Percentiles rank a stretch among this genome's conserved stretches.
Evolutionary conservation across 1,140 invertebrate genomes (phyloP).

Genomic region (Drosophila rhopaloa): DNA sequence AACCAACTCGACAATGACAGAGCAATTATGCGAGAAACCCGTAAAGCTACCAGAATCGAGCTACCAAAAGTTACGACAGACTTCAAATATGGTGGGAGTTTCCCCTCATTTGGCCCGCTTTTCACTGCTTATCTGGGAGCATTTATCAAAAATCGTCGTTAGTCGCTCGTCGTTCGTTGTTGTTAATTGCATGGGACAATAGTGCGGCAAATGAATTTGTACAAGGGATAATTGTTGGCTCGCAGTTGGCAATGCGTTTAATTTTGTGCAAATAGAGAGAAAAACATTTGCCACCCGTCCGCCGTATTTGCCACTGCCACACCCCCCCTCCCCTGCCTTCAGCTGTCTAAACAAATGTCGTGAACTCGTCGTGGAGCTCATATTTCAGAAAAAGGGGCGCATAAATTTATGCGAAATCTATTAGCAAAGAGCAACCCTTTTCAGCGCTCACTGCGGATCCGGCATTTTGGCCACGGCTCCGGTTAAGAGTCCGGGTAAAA

Average conservation of each 20-base stretch:
- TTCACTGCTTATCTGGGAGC: constrained; percentile 55
- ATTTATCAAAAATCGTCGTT: constrained; percentile 80
- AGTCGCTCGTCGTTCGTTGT: constrained; percentile 46
- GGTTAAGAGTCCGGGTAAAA: constrained; percentile 24
- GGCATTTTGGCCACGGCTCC: constrained; percentile 17
- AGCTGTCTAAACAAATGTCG: constrained; percentile 76
- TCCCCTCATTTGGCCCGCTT: constrained; percentile 15
- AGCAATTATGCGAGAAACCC: constrained; percentile 74
- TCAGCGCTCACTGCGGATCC: constrained; percentile 46
- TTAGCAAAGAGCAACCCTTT: constrained; percentile 73
- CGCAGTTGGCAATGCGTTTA: constrained; percentile 68
- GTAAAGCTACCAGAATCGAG: constrained; percentile 64
- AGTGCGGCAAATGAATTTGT: constrained; percentile 81
- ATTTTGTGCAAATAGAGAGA: constrained; percentile 79
- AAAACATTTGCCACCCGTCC: constrained; percentile 46
- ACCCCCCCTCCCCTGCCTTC: constrained; percentile 9
- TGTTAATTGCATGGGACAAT: constrained; percentile 77
- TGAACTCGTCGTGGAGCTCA: constrained; percentile 69
- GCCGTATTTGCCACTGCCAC: not conserved
- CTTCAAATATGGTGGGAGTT: constrained; percentile 6
- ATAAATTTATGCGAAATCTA: constrained; percentile 82
- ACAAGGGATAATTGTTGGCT: constrained; percentile 77
- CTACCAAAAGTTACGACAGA: constrained; percentile 70
- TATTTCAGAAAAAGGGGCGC: constrained; percentile 80
- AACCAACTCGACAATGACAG: constrained; percentile 66